Conservation (phyloP, 1,140 invertebrate genomes). For the Eubasilissa regina region DNA sequence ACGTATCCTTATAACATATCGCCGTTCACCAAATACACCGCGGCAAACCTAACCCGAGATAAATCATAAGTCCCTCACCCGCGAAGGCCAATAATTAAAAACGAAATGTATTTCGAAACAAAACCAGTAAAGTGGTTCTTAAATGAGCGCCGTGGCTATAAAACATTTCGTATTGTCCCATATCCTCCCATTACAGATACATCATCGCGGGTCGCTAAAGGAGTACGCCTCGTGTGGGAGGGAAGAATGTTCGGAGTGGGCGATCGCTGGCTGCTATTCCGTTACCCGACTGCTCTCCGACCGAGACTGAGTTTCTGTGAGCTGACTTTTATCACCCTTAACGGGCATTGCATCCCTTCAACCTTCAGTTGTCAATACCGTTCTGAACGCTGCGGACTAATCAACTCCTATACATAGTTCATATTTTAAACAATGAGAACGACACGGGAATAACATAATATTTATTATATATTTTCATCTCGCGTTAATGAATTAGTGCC, state of each 20-base stretch:
- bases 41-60: constrained; percentile 20
- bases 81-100: constrained; percentile 45
- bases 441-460: too few species aligned
- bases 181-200: constrained; percentile 57
- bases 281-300: background rate
- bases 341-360: too few species aligned
- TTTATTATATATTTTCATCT: too few species aligned
- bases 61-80: constrained; percentile 43
- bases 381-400: too few species aligned
- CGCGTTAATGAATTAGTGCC: too few species aligned
- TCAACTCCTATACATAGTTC: too few species aligned
- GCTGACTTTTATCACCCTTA: background rate
- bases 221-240: constrained; percentile 51
- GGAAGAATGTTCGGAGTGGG: background rate
- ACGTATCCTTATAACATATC: constrained; percentile 14
- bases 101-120: constrained; percentile 44
- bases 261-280: background rate
- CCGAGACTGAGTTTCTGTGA: background rate
- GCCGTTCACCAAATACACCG: constrained; percentile 18
- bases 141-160: constrained; percentile 54
- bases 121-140: constrained; percentile 37
- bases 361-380: too few species aligned
- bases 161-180: constrained; percentile 58
- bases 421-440: too few species aligned
- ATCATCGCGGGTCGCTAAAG: constrained; percentile 56